Base-by-base conservation (phyloP, 2,113 vertebrate species). In the Probosciger aterrimus region DNA sequence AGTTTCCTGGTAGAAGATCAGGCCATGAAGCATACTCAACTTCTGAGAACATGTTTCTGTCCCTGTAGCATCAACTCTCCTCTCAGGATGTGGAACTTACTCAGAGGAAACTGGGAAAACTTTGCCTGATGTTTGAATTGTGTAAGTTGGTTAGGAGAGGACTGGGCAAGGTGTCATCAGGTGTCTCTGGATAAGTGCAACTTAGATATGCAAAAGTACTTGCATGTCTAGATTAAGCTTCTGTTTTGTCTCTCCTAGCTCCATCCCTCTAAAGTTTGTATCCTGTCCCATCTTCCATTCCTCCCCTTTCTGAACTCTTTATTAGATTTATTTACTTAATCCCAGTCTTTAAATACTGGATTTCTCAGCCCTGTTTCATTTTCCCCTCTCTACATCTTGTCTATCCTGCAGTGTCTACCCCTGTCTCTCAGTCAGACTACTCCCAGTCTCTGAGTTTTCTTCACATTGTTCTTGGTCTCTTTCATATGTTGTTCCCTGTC, bases 221-320 rank as follows among this genome's bases (percentile, higher is more conserved):
- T 0, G 0, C 14, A 23, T 1, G 47, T 49, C 20, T 55, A 35
- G 23, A 33, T 87, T 84, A 59, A 28, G 77, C 35, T 52, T 69
- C 13, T 67, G 2, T 25, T 94, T 90, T 78, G 31, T 81, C 18
- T 80, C 33, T 73, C 3, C 65, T 67, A 0, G 2, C 46, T 80
- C 25, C 27, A 15, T 86, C 59, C 11, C 7, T 64, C 14, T 39
- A 10, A 7, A 62, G 47, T 50, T 63, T 80, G 14, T 82, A 24
- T 62, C 35, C 53, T 70, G 49, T 31, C 25, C 20, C 7, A n/a
- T 82, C 18, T 16, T 14, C 30, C 2, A 18, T 31, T 30, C 31
- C n/a, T 31, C 23, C 8, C 12, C 7, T 13, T 74, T 43, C 19
- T 25, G 44, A 52, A 75, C 23, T 31, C 19, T 23, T 75, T 41